These are phyloP conservation scores for Dynastes grantii DNA, from an alignment of 2,888 invertebrate genomes.

Conservation along the genomic window DNA sequence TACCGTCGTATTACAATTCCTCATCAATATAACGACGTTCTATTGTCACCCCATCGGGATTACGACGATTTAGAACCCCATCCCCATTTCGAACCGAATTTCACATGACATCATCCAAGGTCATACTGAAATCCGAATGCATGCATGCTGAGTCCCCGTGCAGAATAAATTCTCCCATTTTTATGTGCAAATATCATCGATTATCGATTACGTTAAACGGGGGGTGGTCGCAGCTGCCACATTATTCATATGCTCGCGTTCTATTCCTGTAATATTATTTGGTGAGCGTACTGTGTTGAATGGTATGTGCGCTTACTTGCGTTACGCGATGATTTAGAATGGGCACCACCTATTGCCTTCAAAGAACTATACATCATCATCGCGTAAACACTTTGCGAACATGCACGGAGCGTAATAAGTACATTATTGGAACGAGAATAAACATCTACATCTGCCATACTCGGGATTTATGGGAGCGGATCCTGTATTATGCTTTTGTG, in stretches of 20 bases:
- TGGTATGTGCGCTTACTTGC: not conserved
- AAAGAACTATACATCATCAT: constrained; percentile 36
- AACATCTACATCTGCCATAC: constrained; percentile 36
- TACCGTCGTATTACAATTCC: constrained; percentile 11
- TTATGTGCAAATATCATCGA: constrained; percentile 47
- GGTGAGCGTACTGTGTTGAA: not conserved
- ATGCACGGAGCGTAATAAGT: constrained; percentile 26
- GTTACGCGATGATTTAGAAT: constrained; percentile 13
- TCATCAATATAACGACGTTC: constrained; percentile 17
- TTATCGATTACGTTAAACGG: constrained; percentile 47
- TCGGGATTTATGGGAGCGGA: constrained; percentile 21
- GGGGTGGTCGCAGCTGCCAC: constrained; percentile 48
- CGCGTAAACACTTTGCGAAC: constrained; percentile 27
- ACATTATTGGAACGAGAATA: constrained; percentile 34
- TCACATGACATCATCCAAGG: constrained; percentile 47
- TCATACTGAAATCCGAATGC: constrained; percentile 15
- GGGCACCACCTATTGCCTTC: constrained; percentile 1
- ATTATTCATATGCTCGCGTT: constrained; percentile 29
- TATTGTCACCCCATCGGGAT: constrained; percentile 24
- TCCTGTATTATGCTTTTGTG: constrained; percentile 10
- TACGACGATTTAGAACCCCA: constrained; percentile 10
- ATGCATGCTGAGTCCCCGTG: not conserved
- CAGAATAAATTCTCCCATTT: constrained; percentile 39
- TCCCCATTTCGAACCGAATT: not conserved
- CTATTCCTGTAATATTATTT: constrained; percentile 1